Evolutionary conservation across 2,797 vertebrate species (phyloP).

Genomic region (Sebastes kiyomatsui): DNA sequence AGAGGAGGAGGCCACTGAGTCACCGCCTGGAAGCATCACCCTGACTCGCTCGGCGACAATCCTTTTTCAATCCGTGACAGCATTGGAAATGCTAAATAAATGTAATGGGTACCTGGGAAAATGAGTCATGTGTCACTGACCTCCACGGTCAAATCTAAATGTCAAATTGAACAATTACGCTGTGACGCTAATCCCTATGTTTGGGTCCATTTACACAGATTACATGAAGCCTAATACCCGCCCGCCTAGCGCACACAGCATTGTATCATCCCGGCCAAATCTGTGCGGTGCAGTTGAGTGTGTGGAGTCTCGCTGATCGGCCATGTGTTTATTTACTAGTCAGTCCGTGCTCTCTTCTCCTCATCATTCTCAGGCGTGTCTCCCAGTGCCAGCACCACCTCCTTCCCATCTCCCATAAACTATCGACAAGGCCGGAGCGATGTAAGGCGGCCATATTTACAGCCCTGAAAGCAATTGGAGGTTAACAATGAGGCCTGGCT

Average conservation of each 20-base stretch:
- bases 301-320: conserved; percentile 33
- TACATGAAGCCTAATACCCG: conserved; percentile 23
- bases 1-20: conserved; percentile 40
- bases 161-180: conserved; percentile 33
- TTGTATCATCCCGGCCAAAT: conserved; percentile 4
- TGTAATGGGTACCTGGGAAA: conserved; percentile 2
- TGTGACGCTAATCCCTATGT: conserved; percentile 22
- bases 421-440: conserved; percentile 69
- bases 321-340: conserved; percentile 75
- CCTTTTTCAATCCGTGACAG: conserved; percentile 13
- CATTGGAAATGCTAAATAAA: conserved; percentile 35
- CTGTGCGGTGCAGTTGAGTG: conserved; percentile 1
- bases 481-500: conserved; percentile 79
- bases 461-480: conserved; percentile 75
- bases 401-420: conserved; percentile 70
- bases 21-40: conserved; percentile 14
- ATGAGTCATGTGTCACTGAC: conserved; percentile 15
- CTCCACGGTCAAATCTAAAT: conserved; percentile 29
- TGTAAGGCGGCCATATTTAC: conserved; percentile 76
- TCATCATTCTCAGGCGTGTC: conserved; percentile 59
- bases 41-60: neutral
- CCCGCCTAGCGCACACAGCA: neutral
- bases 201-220: conserved; percentile 56
- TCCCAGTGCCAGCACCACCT: conserved; percentile 35
- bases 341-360: conserved; percentile 42